These are phyloP conservation scores for Lasioglossum albipes DNA, from an alignment of 1,140 invertebrate genomes.

Conservation along the genomic window DNA sequence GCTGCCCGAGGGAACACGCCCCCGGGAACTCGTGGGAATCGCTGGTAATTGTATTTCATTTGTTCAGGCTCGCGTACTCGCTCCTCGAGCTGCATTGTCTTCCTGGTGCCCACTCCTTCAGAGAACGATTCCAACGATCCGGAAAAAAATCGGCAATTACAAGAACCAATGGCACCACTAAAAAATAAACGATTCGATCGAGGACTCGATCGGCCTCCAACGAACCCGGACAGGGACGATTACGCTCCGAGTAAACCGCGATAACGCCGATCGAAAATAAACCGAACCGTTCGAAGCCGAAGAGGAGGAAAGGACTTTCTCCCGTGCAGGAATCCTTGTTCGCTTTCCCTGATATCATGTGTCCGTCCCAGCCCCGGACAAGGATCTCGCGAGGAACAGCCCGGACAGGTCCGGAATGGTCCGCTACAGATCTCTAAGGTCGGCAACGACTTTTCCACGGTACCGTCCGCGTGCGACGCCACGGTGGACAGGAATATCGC, in stretches of 20 bases:
- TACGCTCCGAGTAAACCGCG: conserved; percentile 14
- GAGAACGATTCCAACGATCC: neutral
- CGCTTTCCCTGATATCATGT: conserved; percentile 70
- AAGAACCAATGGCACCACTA: too few species aligned
- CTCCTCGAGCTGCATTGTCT: neutral
- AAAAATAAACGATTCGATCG: too few species aligned
- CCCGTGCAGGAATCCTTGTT: conserved; percentile 66
- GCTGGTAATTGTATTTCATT: conserved; percentile 51
- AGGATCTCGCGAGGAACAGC: neutral
- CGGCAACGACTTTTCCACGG: neutral
- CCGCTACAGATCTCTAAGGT: neutral
- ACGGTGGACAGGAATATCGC: neutral
- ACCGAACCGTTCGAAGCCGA: conserved; percentile 41
- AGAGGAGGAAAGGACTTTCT: conserved; percentile 69
- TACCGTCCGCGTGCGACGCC: neutral
- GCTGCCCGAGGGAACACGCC: conserved; percentile 26
- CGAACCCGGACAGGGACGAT: neutral
- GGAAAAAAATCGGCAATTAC: too few species aligned
- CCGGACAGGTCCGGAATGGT: neutral
- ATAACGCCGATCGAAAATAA: conserved; percentile 48
- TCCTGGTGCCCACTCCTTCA: neutral
- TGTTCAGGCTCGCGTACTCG: neutral
- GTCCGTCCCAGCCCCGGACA: conserved; percentile 11
- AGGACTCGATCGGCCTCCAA: too few species aligned
- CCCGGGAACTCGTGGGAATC: conserved; percentile 17